Evolutionary conservation across 2,797 vertebrate genomes (phyloP), one percentile per base, ranked within the genome.

Genomic region (Bovichtus diacanthus): DNA sequence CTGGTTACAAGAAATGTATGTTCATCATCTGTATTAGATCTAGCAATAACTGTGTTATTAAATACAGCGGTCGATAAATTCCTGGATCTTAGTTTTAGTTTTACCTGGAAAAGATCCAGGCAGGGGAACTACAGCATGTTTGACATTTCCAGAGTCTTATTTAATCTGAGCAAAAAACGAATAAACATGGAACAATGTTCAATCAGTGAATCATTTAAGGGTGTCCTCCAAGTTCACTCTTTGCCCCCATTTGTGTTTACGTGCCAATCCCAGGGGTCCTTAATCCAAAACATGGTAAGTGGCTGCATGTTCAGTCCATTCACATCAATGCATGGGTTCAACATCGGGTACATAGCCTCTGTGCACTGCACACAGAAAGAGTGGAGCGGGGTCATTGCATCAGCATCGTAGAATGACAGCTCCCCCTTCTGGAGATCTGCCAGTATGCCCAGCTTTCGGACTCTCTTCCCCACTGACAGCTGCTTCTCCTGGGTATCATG

Each of bases 291-390:
- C 81, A 95, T 79, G 4, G 87, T 85, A 6, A 96, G 88, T 18
- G 94, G 90, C 60, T 95, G 93, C 47, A 27, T 71, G 65, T 96
- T 96, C 12, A 91, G 78, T 21, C 91, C 87, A 1, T 93, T 91
- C 51, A 95, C 80, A 46, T 94, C 87, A 44, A 94, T 93, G 70
- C 95, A 95, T 7, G 94, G 94, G 86, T 95, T 95, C 6, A 95
- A 88, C 74, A 94, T 79, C 19, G 93, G 93, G 60, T 84, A 92
- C 0, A 95, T 84, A 6, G 91, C 84, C 65, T 89, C 78, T n/a
- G 82, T 67, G 75, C 91, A 87, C 56, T 90, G 76, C 78, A 93
- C 74, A 12, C 38, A 63, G 76, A 94, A 94, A 9, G 87, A 78
- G 74, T 95, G 93, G 29, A 95, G 90, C 70, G 93, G 70, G 1